A percentile compares a stretch with the other conserved stretches of the same genome.
Conservation (phyloP, 2,113 vertebrate genomes). For the Glaucomys volans region DNA sequence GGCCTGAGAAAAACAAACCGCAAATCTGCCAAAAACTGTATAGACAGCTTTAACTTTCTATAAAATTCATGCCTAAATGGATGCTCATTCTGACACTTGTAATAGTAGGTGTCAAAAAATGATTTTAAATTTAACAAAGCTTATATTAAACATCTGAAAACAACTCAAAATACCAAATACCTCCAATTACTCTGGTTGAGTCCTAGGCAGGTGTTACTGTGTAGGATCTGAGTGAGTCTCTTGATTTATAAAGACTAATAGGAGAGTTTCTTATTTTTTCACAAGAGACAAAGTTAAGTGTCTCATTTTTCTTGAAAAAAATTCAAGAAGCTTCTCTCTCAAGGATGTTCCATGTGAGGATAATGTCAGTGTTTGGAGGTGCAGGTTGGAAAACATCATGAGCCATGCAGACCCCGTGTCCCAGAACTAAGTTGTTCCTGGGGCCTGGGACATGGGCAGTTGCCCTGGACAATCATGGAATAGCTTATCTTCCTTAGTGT, state of each 20-base stretch:
- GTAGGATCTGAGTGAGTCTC: background rate
- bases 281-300: background rate
- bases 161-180: background rate
- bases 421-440: background rate
- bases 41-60: background rate
- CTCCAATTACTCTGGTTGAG: background rate
- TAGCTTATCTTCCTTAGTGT: constrained; percentile 37
- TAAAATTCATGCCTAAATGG: background rate
- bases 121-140: constrained; percentile 40
- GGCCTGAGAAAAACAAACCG: background rate
- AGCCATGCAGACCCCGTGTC: background rate
- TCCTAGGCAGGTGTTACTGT: background rate
- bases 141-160: background rate
- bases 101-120: background rate
- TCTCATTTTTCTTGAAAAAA: constrained; percentile 43
- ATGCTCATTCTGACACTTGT: background rate
- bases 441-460: background rate
- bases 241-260: background rate
- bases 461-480: background rate
- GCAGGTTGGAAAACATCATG: background rate
- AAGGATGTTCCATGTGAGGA: background rate
- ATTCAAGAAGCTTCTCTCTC: background rate
- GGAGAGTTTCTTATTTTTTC: constrained; percentile 32
- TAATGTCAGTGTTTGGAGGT: background rate
- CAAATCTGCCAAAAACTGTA: background rate